A percentile compares a stretch with the other conserved stretches of the same genome.
These are phyloP conservation scores for Akabosia matsudoensis DNA, from an alignment of 1,140 invertebrate genomes.

Conservation along the genomic window DNA sequence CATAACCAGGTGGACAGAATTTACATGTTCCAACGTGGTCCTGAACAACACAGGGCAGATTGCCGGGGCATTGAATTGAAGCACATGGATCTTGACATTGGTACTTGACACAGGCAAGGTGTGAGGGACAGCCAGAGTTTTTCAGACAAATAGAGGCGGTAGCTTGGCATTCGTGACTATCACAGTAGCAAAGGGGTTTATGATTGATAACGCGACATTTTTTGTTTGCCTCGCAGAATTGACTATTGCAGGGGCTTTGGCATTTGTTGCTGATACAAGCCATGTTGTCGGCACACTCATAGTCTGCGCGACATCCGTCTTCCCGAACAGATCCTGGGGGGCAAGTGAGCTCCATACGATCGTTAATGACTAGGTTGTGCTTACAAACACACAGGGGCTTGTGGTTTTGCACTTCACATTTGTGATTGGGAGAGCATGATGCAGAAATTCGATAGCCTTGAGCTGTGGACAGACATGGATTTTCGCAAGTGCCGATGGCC, in stretches of 20 bases:
- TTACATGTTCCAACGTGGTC: slow-evolving; percentile 89
- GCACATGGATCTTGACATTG: slow-evolving; percentile 86
- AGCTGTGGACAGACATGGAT: slow-evolving; percentile 63
- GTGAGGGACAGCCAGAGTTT: slow-evolving; percentile 78
- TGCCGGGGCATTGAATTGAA: slow-evolving; percentile 70
- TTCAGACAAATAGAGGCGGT: slow-evolving; percentile 80
- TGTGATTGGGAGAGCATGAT: slow-evolving; percentile 73
- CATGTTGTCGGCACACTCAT: slow-evolving; percentile 79
- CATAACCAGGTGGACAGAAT: slow-evolving; percentile 86
- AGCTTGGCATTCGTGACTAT: slow-evolving; percentile 74
- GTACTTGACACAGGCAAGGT: slow-evolving; percentile 79
- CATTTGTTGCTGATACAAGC: slow-evolving; percentile 77
- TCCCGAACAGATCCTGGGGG: slow-evolving; percentile 64
- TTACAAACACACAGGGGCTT: slow-evolving; percentile 82
- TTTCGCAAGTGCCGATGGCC: slow-evolving; percentile 66
- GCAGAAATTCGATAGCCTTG: slow-evolving; percentile 51
- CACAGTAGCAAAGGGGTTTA: slow-evolving; percentile 76
- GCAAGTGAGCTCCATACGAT: slow-evolving; percentile 75
- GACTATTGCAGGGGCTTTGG: slow-evolving; percentile 73
- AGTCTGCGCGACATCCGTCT: slow-evolving; percentile 71
- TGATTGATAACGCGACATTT: slow-evolving; percentile 80
- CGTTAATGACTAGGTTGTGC: slow-evolving; percentile 78
- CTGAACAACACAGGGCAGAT: slow-evolving; percentile 83
- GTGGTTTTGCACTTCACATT: slow-evolving; percentile 81
- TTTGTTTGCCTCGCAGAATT: slow-evolving; percentile 71